Conservation (phyloP, 2,888 invertebrate species). For the Drosophila lutescens region DNA sequence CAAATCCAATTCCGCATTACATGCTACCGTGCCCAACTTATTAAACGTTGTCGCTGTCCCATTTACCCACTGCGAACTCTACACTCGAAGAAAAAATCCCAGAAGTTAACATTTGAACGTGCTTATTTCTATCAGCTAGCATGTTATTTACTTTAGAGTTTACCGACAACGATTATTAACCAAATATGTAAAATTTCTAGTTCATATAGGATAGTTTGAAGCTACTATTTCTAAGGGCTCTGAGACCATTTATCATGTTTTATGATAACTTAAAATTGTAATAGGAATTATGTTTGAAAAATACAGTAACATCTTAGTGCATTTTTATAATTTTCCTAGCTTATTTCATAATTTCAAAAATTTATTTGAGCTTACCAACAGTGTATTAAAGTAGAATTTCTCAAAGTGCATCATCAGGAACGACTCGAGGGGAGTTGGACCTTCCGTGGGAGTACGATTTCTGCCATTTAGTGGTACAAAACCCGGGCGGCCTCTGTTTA, state of each 20-base stretch:
- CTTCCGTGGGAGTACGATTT: slow-evolving; percentile 22
- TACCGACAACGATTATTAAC: too few species aligned
- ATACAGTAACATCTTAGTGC: background rate
- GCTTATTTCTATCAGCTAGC: too few species aligned
- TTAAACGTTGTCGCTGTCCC: slow-evolving; percentile 77
- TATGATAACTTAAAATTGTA: too few species aligned
- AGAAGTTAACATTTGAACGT: too few species aligned
- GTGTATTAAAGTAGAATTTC: background rate
- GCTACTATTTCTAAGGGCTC: too few species aligned
- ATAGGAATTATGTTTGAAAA: too few species aligned
- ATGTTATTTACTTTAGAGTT: too few species aligned
- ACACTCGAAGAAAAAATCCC: slow-evolving; percentile 19
- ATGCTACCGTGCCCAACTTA: slow-evolving; percentile 75
- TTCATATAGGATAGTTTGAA: too few species aligned
- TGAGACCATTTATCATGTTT: too few species aligned
- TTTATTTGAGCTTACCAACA: background rate
- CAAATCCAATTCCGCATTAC: slow-evolving; percentile 78
- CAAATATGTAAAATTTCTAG: too few species aligned
- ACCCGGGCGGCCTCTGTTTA: slow-evolving; percentile 45
- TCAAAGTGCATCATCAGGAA: slow-evolving; percentile 10
- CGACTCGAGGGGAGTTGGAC: slow-evolving; percentile 6
- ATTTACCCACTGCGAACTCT: slow-evolving; percentile 73
- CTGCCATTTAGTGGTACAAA: slow-evolving; percentile 64
- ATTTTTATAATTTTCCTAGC: too few species aligned
- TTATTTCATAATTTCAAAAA: too few species aligned